Evolutionary conservation across 2,888 invertebrate genomes (phyloP).

Genomic region (Lasioglossum lativentre): DNA sequence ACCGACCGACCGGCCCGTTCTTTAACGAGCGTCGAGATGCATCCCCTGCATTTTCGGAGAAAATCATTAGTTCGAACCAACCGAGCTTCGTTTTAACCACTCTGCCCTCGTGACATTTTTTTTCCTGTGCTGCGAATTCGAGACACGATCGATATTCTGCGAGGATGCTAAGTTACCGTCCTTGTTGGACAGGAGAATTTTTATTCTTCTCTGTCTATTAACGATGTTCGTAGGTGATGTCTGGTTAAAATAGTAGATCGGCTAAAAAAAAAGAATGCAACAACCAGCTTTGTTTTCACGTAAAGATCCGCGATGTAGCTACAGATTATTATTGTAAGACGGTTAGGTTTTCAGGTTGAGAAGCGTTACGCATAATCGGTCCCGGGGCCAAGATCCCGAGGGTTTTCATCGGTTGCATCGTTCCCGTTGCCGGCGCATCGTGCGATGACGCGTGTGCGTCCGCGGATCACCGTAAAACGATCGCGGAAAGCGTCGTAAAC

Average conservation of each 20-base stretch:
- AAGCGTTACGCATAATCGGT: neutral
- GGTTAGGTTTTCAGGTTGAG: neutral
- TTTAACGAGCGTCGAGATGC: constrained; percentile 54
- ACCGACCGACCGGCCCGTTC: constrained; percentile 25
- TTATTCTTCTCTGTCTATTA: too few relatives aligned
- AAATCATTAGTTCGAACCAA: constrained; percentile 56
- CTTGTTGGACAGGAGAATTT: neutral
- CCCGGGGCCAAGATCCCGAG: neutral
- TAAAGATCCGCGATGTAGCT: too few relatives aligned
- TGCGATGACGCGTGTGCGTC: neutral
- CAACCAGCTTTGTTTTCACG: too few relatives aligned
- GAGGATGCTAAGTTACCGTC: neutral
- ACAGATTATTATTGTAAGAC: too few relatives aligned
- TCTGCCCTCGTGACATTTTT: neutral
- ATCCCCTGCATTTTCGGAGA: constrained; percentile 38
- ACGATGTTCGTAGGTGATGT: too few relatives aligned
- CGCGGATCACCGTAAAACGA: constrained; percentile 37
- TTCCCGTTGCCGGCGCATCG: too few relatives aligned
- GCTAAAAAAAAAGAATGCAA: too few relatives aligned
- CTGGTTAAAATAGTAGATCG: too few relatives aligned
- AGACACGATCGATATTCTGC: neutral
- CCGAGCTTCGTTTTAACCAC: neutral
- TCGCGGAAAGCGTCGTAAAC: constrained; percentile 59
- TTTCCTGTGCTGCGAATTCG: neutral
- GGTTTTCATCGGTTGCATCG: neutral